Conservation (phyloP, 2,797 vertebrate genomes). For the Oreortyx pictus region DNA sequence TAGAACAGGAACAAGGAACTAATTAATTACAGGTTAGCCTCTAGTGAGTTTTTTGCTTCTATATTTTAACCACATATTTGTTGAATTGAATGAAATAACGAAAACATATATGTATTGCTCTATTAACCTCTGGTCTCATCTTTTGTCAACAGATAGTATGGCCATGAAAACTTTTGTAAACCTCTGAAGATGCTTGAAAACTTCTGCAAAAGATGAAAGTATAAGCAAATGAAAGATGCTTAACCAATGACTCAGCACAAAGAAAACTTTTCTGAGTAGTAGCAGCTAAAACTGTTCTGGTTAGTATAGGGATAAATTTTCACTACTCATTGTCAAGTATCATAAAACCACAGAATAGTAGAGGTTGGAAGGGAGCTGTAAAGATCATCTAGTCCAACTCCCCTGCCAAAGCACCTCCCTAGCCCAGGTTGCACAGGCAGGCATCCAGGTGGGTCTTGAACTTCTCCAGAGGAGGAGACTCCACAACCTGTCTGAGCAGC, state of each 20-base stretch:
- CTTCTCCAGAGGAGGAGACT: no score
- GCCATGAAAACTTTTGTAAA: background rate
- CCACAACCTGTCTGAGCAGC: no score
- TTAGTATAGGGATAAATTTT: background rate
- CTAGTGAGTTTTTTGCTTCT: background rate
- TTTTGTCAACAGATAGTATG: background rate
- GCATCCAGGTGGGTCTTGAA: no score
- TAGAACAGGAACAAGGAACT: background rate
- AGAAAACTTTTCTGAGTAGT: background rate
- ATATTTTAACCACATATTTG: background rate
- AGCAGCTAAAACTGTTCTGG: background rate
- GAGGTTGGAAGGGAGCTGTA: no score
- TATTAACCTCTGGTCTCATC: background rate
- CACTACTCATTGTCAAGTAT: background rate
- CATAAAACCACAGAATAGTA: no score
- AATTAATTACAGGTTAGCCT: background rate
- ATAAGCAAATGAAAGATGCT: background rate
- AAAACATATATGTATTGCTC: background rate
- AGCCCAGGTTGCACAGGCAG: no score
- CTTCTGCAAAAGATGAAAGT: background rate
- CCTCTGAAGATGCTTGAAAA: background rate
- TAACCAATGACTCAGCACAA: background rate
- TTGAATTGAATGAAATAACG: background rate
- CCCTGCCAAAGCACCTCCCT: no score
- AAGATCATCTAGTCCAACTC: no score